Evolutionary conservation across 2,888 invertebrate genomes (phyloP), one percentile per base, ranked within the genome.

Genomic region (Callimorpha dominula): DNA sequence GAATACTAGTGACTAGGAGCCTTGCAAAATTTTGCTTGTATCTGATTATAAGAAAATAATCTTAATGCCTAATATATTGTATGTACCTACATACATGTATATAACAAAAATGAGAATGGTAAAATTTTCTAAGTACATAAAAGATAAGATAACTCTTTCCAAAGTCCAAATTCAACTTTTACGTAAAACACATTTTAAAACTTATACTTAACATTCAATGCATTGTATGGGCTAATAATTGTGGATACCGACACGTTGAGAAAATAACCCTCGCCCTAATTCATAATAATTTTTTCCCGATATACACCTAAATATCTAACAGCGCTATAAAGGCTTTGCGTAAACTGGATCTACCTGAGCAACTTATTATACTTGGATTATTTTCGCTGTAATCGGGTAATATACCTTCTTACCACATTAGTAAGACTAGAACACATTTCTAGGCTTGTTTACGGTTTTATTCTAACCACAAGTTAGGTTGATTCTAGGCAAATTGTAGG

Each of bases 401-500:
- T 12, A 4, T 60, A 12, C 60, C 14, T 31, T 60, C 60, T 14
- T 4, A 57, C n/a, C 31, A 12, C 14, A 12, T 60, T 60, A 60
- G 31, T 31, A 60, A 31, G 20, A 14, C 60, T 60, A 31, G 60
- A 60, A 31, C 31, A 60, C 31, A 31, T 60, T 31, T 31, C 60
- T 65, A 54, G 49, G 46, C 72, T n/a, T 73, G 40, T 76, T 73
- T 78, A 64, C 69, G 63, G 43, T 17, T 64, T 71, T 76, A 70
- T 42, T 5, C 65, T 65, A 70, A 84, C 80, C 80, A 54, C 80
- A 78, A 75, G 72, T 78, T 73, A 71, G 65, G 70, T 60, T 52
- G 66, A 77, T 77, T 71, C 75, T 74, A 64, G 67, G 71, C 50
- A 74, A 77, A 78, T 57, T 57, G 64, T 77, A 72, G 64, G 67